phyloP scores from a whole-genome alignment of 1,140 invertebrate species.

The Harpegnathos saltator region DNA sequence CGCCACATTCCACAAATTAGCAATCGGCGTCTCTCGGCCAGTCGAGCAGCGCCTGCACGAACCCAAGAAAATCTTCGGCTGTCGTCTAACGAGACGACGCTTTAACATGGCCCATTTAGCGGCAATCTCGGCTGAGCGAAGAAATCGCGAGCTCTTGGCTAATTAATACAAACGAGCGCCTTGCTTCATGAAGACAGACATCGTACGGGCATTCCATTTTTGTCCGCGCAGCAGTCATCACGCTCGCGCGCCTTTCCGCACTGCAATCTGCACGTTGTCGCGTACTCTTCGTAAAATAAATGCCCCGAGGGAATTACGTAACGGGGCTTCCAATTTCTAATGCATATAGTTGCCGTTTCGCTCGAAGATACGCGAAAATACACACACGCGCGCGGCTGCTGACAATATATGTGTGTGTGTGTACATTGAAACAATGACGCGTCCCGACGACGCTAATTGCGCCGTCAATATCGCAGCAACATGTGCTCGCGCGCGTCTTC shows the following conservation, averaged over 20 bases:
- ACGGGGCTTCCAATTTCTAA: constrained; percentile 14
- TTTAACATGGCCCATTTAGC: constrained; percentile 64
- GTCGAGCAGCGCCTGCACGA: no score
- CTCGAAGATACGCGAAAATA: neutral
- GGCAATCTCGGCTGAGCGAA: constrained; percentile 69
- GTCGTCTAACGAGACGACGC: neutral
- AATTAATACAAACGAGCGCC: constrained; percentile 77
- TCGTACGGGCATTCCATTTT: constrained; percentile 67
- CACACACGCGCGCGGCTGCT: neutral
- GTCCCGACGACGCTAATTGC: constrained; percentile 25
- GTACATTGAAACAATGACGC: constrained; percentile 5
- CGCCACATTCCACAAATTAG: neutral
- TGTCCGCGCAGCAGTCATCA: constrained; percentile 8
- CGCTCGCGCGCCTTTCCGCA: neutral
- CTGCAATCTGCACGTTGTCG: no score
- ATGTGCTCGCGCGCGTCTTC: no score
- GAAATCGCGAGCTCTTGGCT: constrained; percentile 72
- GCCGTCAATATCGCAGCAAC: constrained; percentile 9
- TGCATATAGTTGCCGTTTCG: constrained; percentile 16
- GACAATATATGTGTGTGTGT: neutral
- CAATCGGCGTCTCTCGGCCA: neutral
- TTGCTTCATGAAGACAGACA: constrained; percentile 66
- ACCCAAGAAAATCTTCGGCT: no score
- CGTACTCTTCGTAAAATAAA: constrained; percentile 21
- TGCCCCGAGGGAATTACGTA: neutral